Percentiles rank a stretch among this genome's conserved stretches.
Evolutionary conservation across 2,113 vertebrate genomes (phyloP).

Genomic region (Petromus typicus): DNA sequence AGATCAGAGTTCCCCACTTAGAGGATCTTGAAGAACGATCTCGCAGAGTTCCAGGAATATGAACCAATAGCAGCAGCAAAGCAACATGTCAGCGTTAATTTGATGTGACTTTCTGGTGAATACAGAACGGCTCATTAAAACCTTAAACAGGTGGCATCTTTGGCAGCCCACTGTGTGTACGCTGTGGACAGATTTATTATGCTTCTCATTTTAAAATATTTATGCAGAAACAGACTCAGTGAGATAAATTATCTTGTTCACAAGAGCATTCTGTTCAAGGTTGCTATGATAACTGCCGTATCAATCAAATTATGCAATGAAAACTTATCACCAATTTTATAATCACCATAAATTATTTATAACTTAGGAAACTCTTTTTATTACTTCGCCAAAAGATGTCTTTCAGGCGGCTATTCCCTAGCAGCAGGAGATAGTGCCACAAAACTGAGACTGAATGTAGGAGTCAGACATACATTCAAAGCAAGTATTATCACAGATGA

Average conservation of each 20-base stretch:
- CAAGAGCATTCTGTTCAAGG: slow-evolving; percentile 79
- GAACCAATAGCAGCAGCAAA: slow-evolving; percentile 50
- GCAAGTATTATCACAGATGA: background rate
- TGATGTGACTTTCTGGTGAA: slow-evolving; percentile 71
- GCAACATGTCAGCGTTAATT: slow-evolving; percentile 74
- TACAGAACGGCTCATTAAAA: slow-evolving; percentile 82
- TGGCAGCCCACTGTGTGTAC: slow-evolving; percentile 76
- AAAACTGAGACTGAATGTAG: background rate
- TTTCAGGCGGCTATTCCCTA: slow-evolving; percentile 3
- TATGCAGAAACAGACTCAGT: slow-evolving; percentile 72
- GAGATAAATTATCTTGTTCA: slow-evolving; percentile 84
- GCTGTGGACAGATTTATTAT: slow-evolving; percentile 83
- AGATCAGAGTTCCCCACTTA: slow-evolving; percentile 51
- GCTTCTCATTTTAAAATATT: slow-evolving; percentile 85
- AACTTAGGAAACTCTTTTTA: slow-evolving; percentile 64
- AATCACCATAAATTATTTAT: slow-evolving; percentile 76
- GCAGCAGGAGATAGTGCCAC: background rate
- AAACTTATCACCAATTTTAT: slow-evolving; percentile 80
- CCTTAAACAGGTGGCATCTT: slow-evolving; percentile 84
- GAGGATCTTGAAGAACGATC: slow-evolving; percentile 2
- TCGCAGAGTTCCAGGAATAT: slow-evolving; percentile 44
- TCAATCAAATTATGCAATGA: slow-evolving; percentile 81
- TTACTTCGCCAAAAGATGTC: slow-evolving; percentile 47
- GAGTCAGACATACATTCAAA: background rate
- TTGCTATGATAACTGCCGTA: slow-evolving; percentile 74